Percentiles rank a stretch among this genome's conserved stretches.
Conservation (phyloP, 2,113 vertebrate genomes). For the Sebastes fasciatus region DNA sequence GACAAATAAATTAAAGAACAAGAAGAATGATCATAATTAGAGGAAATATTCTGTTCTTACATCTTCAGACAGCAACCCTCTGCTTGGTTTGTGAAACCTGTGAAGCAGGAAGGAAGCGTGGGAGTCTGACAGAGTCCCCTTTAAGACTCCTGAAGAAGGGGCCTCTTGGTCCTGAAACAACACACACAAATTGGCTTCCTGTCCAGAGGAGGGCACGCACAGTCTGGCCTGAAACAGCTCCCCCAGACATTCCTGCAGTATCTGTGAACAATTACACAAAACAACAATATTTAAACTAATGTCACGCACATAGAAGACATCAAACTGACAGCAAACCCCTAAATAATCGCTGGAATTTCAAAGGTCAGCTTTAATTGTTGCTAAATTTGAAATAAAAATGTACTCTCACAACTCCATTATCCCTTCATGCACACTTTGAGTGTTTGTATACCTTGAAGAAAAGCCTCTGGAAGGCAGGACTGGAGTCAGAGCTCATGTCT, state of each 20-base stretch:
- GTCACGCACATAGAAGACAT: neutral
- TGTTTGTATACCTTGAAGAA: constrained; percentile 88
- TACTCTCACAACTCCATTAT: neutral
- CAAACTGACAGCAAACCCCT: neutral
- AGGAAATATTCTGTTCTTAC: constrained; percentile 69
- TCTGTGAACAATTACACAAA: constrained; percentile 68
- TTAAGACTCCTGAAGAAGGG: constrained; percentile 52
- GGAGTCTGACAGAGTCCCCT: constrained; percentile 40
- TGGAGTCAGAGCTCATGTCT: constrained; percentile 80
- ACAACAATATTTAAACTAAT: neutral
- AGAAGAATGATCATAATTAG: neutral
- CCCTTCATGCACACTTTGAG: neutral
- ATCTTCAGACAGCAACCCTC: constrained; percentile 73
- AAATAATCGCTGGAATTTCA: neutral
- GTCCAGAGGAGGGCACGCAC: constrained; percentile 40
- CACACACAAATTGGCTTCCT: constrained; percentile 68
- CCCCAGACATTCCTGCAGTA: constrained; percentile 83
- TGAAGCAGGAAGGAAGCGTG: constrained; percentile 71
- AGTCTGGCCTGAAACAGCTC: constrained; percentile 85
- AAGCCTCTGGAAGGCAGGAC: constrained; percentile 83
- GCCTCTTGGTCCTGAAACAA: constrained; percentile 28
- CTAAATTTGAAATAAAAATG: neutral
- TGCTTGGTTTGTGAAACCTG: constrained; percentile 57
- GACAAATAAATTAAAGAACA: neutral
- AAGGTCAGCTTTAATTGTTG: neutral